Percentiles rank a stretch among this genome's conserved stretches.
These are phyloP conservation scores for Psephotus haematonotus DNA, from an alignment of 2,113 vertebrate genomes.

Conservation along the genomic window DNA sequence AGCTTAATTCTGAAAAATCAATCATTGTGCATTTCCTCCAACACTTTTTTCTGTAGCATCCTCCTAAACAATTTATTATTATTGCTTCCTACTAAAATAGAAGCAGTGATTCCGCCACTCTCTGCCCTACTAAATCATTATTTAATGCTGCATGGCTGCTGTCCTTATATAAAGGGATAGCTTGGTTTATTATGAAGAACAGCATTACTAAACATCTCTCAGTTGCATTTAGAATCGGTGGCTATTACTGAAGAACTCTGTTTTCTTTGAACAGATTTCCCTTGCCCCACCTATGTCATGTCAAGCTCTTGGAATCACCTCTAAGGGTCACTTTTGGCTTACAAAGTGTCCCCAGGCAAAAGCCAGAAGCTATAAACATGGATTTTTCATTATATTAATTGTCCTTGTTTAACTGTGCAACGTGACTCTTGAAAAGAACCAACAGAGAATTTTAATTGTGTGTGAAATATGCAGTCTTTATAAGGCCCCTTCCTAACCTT, in stretches of 20 bases:
- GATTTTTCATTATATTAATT: conserved; percentile 81
- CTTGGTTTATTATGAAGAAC: neutral
- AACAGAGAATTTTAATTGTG: conserved; percentile 74
- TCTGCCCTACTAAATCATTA: neutral
- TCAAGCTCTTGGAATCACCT: conserved; percentile 63
- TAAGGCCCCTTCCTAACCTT: conserved; percentile 57
- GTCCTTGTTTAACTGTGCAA: conserved; percentile 68
- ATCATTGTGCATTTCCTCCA: conserved; percentile 56
- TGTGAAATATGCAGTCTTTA: conserved; percentile 69
- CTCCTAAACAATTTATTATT: conserved; percentile 54
- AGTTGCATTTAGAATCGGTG: neutral
- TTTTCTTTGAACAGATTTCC: conserved; percentile 39
- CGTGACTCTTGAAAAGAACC: conserved; percentile 43
- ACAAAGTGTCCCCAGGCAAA: conserved; percentile 54
- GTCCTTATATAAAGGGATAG: neutral
- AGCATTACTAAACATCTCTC: neutral
- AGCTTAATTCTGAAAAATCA: conserved; percentile 58
- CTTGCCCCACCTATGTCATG: neutral
- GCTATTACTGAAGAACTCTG: conserved; percentile 5
- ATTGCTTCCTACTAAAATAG: conserved; percentile 43
- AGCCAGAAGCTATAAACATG: conserved; percentile 62
- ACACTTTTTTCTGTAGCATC: conserved; percentile 33
- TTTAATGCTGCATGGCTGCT: neutral
- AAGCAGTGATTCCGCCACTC: conserved; percentile 15
- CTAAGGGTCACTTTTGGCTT: conserved; percentile 39